phyloP scores from a whole-genome alignment of 1,140 invertebrate species.

The Halyomorpha halys region DNA sequence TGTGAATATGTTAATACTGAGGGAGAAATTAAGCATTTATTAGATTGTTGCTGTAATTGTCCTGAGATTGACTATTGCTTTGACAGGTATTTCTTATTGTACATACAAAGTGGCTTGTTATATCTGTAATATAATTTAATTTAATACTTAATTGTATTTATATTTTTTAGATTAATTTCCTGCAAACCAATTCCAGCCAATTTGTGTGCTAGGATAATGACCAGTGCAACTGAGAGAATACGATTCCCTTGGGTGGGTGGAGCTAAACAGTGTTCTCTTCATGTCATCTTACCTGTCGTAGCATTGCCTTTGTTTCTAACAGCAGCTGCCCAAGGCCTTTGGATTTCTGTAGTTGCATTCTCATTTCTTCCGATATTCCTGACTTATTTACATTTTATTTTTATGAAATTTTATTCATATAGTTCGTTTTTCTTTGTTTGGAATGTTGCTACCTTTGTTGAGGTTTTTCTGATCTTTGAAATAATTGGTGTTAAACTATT shows the following conservation, averaged over 20 bases:
- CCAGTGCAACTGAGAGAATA: constrained; percentile 42
- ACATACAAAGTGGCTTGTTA: background rate
- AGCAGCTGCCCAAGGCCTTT: constrained; percentile 46
- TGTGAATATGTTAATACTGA: constrained; percentile 45
- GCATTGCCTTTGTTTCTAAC: constrained; percentile 48
- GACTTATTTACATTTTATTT: constrained; percentile 50
- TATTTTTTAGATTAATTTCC: constrained; percentile 30
- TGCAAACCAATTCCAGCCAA: constrained; percentile 29
- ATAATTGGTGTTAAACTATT: constrained; percentile 46
- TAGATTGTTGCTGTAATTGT: constrained; percentile 48
- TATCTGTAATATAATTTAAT: background rate
- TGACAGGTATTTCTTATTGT: constrained; percentile 35
- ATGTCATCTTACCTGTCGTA: constrained; percentile 50
- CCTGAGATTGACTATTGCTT: constrained; percentile 42
- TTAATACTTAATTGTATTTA: background rate
- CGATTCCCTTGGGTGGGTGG: constrained; percentile 44
- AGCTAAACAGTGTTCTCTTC: constrained; percentile 44
- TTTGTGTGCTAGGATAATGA: constrained; percentile 26
- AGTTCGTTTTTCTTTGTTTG: constrained; percentile 59
- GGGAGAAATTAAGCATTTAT: constrained; percentile 41
- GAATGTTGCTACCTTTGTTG: constrained; percentile 49
- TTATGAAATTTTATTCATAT: constrained; percentile 45
- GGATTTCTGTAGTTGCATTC: constrained; percentile 48
- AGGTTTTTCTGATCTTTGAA: constrained; percentile 55
- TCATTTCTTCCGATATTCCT: constrained; percentile 47